Evolutionary conservation across 2,797 vertebrate genomes (phyloP).

Genomic region (Glyptemys insculpta): DNA sequence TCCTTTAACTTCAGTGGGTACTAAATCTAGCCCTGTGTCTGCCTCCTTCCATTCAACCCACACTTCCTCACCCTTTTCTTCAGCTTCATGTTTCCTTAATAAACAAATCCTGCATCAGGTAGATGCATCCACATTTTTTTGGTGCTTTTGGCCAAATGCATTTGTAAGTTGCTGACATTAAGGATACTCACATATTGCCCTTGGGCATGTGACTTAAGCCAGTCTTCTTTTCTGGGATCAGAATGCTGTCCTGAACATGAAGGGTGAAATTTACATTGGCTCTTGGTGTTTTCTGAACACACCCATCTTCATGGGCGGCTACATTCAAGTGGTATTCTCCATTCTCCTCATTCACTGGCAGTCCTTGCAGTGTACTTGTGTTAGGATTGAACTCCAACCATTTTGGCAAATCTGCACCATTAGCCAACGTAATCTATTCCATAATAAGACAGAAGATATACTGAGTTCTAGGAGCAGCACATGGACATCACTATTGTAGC

Average conservation of each 20-base stretch:
- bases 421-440: slow-evolving; percentile 65
- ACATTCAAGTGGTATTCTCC: slow-evolving; percentile 49
- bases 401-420: slow-evolving; percentile 51
- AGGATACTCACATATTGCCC: slow-evolving; percentile 22
- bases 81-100: neutral
- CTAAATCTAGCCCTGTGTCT: neutral
- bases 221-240: neutral
- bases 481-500: neutral
- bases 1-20: rapidly evolving
- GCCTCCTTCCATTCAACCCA: neutral
- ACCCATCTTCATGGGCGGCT: neutral
- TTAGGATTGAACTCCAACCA: slow-evolving; percentile 65
- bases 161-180: neutral
- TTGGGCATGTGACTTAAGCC: neutral
- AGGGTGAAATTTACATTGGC: slow-evolving; percentile 44
- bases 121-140: neutral
- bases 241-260: slow-evolving; percentile 1
- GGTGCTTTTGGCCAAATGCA: neutral
- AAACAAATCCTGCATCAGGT: neutral
- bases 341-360: slow-evolving; percentile 63
- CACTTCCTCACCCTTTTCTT: neutral
- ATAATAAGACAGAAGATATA: neutral
- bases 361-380: slow-evolving; percentile 38
- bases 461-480: neutral
- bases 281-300: rapidly evolving